Evolutionary conservation across 2,888 invertebrate species (phyloP), one percentile per base, ranked within the genome.

Genomic region (Tinea trinotella): DNA sequence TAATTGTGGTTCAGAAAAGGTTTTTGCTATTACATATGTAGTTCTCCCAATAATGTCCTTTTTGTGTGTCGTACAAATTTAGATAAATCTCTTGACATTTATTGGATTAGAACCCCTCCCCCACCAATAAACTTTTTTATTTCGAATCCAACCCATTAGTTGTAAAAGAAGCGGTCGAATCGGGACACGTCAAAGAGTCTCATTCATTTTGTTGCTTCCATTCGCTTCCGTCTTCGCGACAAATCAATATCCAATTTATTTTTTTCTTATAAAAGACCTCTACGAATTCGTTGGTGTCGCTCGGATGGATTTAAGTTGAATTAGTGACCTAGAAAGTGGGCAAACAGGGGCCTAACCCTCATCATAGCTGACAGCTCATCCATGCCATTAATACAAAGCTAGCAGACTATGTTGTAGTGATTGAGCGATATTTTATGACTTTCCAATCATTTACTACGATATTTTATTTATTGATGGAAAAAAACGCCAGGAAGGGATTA

Each of bases 161-260:
- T n/a, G 7, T 4, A 30, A 30, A 30, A 30, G n/a, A 30, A 30
- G 30, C 30, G 30, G 30, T 30, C 30, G 30, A 30, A 30, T 2
- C 7, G 3, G 22, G 7, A 30, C 30, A 30, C 30, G 30, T 30
- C 12, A 40, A 40, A 40, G 1, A 40, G 40, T n/a, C 12, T 12
- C 40, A 40, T 40, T 40, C 40, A 40, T 40, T 40, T 13, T 40
- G 12, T 30, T 7, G 30, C 30, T 7, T 15, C 15, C 3, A 35
- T 12, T 35, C 35, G 35, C 35, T 35, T 18, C 17, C 46, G n/a
- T 36, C 13, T 40, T 40, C n/a, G 19, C 19, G n/a, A 50, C 50
- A 24, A 50, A 50, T 50, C 50, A 50, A 50, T 50, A 50, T 50
- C 50, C 24, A 50, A 50, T 50, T 50, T 50, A 50, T 50, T 50